These are phyloP conservation scores for Trachelus iudaicus DNA, from an alignment of 2,888 invertebrate species.

Conservation along the genomic window DNA sequence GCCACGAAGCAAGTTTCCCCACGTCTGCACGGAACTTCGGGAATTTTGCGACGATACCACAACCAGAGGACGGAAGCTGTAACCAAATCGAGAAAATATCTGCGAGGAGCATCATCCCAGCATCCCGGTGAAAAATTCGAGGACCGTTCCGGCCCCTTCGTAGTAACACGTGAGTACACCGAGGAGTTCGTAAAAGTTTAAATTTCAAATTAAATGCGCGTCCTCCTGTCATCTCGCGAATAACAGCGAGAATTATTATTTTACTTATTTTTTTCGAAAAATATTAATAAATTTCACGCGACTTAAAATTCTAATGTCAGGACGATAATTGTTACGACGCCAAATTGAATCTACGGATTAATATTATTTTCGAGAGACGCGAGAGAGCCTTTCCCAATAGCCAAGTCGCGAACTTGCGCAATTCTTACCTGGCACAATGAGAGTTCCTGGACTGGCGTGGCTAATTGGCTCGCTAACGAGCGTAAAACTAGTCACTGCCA, in stretches of 20 bases:
- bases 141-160: background rate
- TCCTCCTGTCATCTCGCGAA: too few species aligned
- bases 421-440: conserved; percentile 22
- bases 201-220: background rate
- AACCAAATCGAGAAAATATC: background rate
- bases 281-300: background rate
- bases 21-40: background rate
- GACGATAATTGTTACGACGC: background rate
- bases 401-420: conserved; percentile 32
- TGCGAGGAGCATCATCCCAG: background rate
- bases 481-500: background rate
- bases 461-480: conserved; percentile 7
- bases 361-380: background rate
- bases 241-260: too few species aligned
- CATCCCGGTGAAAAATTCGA: background rate
- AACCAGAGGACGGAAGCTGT: background rate
- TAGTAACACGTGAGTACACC: background rate
- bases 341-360: background rate
- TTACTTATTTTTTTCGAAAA: background rate
- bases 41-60: background rate
- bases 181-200: background rate
- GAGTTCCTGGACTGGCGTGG: conserved; percentile 27
- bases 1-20: background rate
- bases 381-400: conserved; percentile 29
- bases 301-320: background rate